Conservation (phyloP, 2,797 vertebrate genomes). For the Heteromormyrus szaboi region DNA sequence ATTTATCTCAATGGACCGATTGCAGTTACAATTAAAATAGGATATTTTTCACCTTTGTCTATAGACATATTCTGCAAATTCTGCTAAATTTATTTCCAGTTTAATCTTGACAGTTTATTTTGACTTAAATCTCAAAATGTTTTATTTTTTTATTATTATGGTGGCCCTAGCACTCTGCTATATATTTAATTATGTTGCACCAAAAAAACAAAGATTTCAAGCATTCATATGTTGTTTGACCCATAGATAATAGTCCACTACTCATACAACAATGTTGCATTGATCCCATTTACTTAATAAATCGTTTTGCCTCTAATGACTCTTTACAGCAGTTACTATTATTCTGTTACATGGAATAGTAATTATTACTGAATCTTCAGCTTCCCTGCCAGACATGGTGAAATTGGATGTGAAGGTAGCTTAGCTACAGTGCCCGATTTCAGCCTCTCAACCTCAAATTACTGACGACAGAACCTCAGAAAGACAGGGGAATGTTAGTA, state of each 20-base stretch:
- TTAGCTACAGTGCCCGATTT: neutral
- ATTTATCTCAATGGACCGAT: neutral
- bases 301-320: neutral
- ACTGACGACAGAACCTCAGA: neutral
- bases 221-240: neutral
- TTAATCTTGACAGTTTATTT: neutral
- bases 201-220: neutral
- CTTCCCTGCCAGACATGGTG: neutral
- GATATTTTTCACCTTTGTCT: neutral
- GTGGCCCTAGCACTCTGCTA: neutral
- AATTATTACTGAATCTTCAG: neutral
- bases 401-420: neutral
- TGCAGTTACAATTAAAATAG: neutral
- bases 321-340: neutral
- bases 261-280: neutral
- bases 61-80: neutral
- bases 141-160: neutral
- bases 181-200: neutral
- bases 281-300: neutral
- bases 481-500: neutral
- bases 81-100: neutral
- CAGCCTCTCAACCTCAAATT: slow-evolving; percentile 5
- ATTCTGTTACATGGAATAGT: neutral
- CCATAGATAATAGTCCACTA: neutral
- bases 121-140: neutral